Percentiles rank a stretch among this genome's conserved stretches.
Evolutionary conservation across 2,797 vertebrate species (phyloP).

Genomic region (Rhinoraja longicauda): DNA sequence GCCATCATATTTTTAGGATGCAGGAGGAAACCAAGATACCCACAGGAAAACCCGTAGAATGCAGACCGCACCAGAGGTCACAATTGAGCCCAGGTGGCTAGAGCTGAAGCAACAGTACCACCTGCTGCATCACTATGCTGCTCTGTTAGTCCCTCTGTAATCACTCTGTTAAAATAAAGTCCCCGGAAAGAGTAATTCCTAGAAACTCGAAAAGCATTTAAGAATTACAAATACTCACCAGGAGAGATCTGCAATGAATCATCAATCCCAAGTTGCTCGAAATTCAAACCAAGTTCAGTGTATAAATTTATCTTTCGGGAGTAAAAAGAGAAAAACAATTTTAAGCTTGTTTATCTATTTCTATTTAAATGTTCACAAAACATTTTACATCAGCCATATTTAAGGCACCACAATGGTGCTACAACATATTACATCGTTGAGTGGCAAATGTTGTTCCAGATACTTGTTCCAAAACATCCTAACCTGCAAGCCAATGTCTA

Average conservation of each 20-base stretch:
- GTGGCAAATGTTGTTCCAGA: background rate
- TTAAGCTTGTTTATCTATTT: background rate
- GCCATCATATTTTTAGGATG: too few relatives aligned
- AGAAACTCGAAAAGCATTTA: background rate
- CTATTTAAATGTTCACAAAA: background rate
- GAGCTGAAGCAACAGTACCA: too few relatives aligned
- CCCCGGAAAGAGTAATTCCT: background rate
- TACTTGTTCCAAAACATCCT: background rate
- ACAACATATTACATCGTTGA: background rate
- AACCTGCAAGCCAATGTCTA: background rate
- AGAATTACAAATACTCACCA: conserved; percentile 61
- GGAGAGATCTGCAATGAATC: conserved; percentile 81
- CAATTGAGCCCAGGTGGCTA: too few relatives aligned
- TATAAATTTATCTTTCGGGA: conserved; percentile 72
- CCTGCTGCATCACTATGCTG: too few relatives aligned
- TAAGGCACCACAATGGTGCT: background rate
- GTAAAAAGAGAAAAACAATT: background rate
- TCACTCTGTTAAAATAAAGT: background rate
- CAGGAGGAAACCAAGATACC: too few relatives aligned
- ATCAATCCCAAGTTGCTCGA: conserved; percentile 85
- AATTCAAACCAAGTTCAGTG: conserved; percentile 74
- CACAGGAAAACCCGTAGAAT: too few relatives aligned
- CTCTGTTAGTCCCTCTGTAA: background rate
- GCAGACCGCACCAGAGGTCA: too few relatives aligned
- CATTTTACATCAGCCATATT: background rate